Conservation (phyloP, 92 coral and sea anemone species). For the Meandrina meandrites region DNA sequence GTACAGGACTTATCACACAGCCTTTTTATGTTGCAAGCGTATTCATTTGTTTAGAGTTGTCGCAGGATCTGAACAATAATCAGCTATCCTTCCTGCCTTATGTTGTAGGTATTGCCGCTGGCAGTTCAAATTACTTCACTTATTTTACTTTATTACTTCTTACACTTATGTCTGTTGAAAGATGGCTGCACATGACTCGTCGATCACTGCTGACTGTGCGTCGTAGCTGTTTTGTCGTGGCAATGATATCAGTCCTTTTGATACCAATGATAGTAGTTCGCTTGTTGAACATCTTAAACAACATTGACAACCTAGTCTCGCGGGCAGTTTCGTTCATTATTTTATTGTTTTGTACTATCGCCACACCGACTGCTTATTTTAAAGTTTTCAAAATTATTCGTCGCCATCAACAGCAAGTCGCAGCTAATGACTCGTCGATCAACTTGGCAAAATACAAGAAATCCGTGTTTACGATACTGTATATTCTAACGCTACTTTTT, state of each 20-base stretch:
- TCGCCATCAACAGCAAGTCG: not conserved
- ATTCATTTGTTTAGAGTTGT: not conserved
- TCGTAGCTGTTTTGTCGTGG: not conserved
- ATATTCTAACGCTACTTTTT: not conserved
- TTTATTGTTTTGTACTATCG: not conserved
- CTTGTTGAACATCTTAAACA: not conserved
- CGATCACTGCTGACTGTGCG: constrained; percentile 2
- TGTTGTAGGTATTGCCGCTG: not conserved
- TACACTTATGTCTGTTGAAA: constrained; percentile 5
- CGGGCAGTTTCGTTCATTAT: not conserved
- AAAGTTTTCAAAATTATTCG: constrained; percentile 12
- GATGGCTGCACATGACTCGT: constrained; percentile 21
- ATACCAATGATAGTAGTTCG: not conserved
- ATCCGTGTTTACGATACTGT: constrained; percentile 6
- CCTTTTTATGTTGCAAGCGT: not conserved
- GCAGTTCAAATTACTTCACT: not conserved
- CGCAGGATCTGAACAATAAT: not conserved
- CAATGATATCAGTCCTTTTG: not conserved
- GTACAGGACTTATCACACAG: not conserved
- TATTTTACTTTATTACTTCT: not conserved
- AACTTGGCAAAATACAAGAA: constrained; percentile 6
- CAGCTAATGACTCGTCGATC: not conserved
- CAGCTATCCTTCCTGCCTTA: not conserved
- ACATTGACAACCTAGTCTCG: not conserved
- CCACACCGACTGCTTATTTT: not conserved